Base-by-base conservation (phyloP, 2,888 invertebrate species). In the Pandemis cinnamomeana region DNA sequence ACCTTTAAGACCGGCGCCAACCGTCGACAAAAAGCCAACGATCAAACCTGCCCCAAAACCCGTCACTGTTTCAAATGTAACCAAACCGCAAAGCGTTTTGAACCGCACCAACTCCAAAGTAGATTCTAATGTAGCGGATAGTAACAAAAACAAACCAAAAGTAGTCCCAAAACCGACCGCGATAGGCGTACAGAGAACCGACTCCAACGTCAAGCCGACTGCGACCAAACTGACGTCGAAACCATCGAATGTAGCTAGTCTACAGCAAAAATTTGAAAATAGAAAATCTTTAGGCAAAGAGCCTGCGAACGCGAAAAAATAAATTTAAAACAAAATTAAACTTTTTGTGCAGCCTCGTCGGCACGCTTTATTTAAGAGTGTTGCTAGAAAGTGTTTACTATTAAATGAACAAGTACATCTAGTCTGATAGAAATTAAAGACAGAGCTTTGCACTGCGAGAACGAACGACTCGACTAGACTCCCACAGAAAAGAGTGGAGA, bases 251-350 rank as follows among this genome's bases (percentile, higher is more conserved):
- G 97, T 97, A 71, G 97, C 97, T 46, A 96, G 96, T 74, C 91
- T 97, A 80, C 97, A 97, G 82, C 97, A 97, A 82, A 97, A 96
- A 87, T 97, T 97, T 85, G 97, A 97, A 89, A 95, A 95, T 81
- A 89, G 94, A 81, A 94, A 94, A 80, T 92, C 93, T 13, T 77
- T 91, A 75, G 91, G 92, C 15, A 93, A 92, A 87, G 93, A 93
- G 81, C 86, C 91, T 77, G 84, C 80, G 58, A 82, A 85, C 64
- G 84, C 84, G 71, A 92, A 92, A 81, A 90, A 91, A 84, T 91
- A 85, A 80, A 46, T 46, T 51, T 67, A 74, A 71, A 1, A 58
- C 7, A 36, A 51, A 61, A 6, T 61, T 61, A 61, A 27, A 11
- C 46, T 10, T n/a, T 64, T 64, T 36, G 8, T 27, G 27, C 46